phyloP scores from a whole-genome alignment of 2,797 vertebrate genomes.

The Gobio occitaniae region DNA sequence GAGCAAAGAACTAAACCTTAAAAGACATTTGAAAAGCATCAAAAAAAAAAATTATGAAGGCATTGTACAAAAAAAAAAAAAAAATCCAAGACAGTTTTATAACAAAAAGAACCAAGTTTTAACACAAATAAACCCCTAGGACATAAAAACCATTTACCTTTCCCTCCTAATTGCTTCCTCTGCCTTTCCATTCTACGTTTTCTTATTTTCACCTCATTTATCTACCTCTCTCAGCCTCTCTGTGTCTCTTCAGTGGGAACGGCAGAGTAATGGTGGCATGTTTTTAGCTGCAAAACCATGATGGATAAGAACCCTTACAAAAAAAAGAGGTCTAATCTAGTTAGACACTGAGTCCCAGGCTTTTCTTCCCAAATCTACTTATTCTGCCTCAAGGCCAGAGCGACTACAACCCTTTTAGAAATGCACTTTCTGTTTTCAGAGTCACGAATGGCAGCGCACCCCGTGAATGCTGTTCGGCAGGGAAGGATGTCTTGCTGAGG shows the following conservation, averaged over 20 bases:
- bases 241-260: background rate
- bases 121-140: background rate
- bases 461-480: background rate
- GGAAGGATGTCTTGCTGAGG: slow-evolving; percentile 14
- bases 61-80: background rate
- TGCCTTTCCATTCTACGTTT: background rate
- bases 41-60: background rate
- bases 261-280: background rate
- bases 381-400: slow-evolving; percentile 10
- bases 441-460: background rate
- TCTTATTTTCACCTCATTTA: background rate
- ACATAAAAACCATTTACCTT: slow-evolving; percentile 10
- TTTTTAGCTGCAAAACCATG: slow-evolving; percentile 44
- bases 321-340: slow-evolving; percentile 42
- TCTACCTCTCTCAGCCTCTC: slow-evolving; percentile 1
- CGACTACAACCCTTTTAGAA: slow-evolving; percentile 1
- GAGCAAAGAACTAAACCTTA: background rate
- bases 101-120: background rate
- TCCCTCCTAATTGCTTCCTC: slow-evolving; percentile 6
- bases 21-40: background rate
- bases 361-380: background rate
- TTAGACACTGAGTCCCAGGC: slow-evolving; percentile 26
- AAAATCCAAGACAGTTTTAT: background rate
- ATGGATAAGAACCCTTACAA: slow-evolving; percentile 42
- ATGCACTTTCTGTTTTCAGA: slow-evolving; percentile 33